Base-by-base conservation (phyloP, 2,113 vertebrate genomes). In the Enhydra lutris region DNA sequence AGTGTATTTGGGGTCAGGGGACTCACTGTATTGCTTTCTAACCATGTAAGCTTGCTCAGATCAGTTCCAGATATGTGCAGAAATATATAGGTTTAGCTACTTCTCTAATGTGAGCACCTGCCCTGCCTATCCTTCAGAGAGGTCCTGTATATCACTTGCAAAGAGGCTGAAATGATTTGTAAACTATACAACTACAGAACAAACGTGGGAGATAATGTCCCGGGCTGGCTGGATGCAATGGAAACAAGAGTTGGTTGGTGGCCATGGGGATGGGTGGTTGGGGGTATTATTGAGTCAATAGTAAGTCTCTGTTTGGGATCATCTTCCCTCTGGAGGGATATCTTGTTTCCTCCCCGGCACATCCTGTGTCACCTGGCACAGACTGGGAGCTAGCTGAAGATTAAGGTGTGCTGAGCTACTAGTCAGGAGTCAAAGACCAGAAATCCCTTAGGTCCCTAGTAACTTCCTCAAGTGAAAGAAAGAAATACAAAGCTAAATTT, bases 401-500 rank as follows among this genome's bases (percentile, higher is more conserved):
- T 3, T 9, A 36, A 79, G 71, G 1, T 1, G 0, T 67, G 39
- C 31, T 0, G 12, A 96, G 39, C 9, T 71, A 34, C 14, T 10
- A 31, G 23, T 47, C 45, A 79, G 71, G 63, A 52, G 23, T 84
- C 69, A 61, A 61, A 89, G 71, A 59, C 21, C 45, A 90, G 91
- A 93, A 97, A 74, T 91, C 65, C 26, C 65, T 80, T 23, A 67
- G 50, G 39, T 81, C 24, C 65, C 69, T 82, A 47, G 52, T 55
- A 81, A 88, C 55, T 89, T 97, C 80, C 52, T 95, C 71, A 91
- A 95, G 89, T 63, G 90, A 84, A 96, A 29, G 69, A 71, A 59
- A 67, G 81, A 91, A 83, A n/a, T 39, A 79, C 36, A 79, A 78
- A 95, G 23, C 67, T 79, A 69, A 36, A 80, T 92, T 81, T 91